Conservation (phyloP, 2,113 vertebrate genomes). For the Silurus meridionalis region DNA sequence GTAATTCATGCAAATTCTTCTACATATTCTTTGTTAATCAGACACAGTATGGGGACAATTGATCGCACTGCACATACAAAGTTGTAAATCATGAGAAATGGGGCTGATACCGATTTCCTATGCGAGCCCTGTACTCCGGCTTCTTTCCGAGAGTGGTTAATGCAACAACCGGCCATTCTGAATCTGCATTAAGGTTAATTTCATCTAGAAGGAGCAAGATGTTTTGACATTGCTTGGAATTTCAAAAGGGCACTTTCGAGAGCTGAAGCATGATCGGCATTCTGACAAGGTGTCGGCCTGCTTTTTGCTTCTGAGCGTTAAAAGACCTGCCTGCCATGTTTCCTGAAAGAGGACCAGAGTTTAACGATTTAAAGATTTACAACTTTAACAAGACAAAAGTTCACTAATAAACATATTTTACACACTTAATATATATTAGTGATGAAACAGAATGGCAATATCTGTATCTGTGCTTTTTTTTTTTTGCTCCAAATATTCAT, state of each 20-base stretch:
- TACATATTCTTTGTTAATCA: background rate
- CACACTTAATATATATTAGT: background rate
- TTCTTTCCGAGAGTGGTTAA: conserved; percentile 51
- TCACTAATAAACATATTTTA: background rate
- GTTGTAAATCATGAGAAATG: background rate
- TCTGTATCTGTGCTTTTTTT: background rate
- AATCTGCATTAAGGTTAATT: conserved; percentile 58
- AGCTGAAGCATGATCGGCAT: conserved; percentile 58
- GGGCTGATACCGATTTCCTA: conserved; percentile 16
- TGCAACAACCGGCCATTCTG: conserved; percentile 52
- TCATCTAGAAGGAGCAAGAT: conserved; percentile 57
- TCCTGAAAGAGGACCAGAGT: conserved; percentile 19
- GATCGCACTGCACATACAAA: background rate
- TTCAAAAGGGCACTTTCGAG: conserved; percentile 62
- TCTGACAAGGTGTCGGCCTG: conserved; percentile 6
- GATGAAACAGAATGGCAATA: background rate
- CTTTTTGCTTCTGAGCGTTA: background rate
- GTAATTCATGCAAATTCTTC: background rate
- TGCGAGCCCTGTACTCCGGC: conserved; percentile 31
- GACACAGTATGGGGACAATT: background rate
- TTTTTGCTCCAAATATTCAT: background rate
- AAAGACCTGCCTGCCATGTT: conserved; percentile 1
- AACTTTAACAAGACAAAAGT: background rate
- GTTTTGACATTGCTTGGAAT: conserved; percentile 62
- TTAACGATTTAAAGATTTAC: background rate